Evolutionary conservation across 2,888 invertebrate species (phyloP), one percentile per base, ranked within the genome.

Genomic region (Creontiades dilutus): DNA sequence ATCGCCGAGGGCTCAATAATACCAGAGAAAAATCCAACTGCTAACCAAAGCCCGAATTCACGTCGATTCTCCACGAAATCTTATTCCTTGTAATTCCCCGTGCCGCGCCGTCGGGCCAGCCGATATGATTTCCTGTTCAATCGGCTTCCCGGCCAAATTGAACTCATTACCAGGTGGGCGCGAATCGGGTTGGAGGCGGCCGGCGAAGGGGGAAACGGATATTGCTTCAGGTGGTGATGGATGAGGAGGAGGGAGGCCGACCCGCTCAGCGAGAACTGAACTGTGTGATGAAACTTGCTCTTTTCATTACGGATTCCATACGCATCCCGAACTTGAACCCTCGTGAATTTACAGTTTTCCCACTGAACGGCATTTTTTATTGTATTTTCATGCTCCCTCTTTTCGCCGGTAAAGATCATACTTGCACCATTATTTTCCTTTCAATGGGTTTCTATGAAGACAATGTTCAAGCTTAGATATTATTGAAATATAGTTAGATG

Each of bases 121-220:
- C 88, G 80, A 88, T 88, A 88, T 88, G 88, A 88, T 88, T 88
- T 88, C 88, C 88, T 55, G 88, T 78, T 88, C 88, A 88, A 88
- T 88, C 88, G 78, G 80, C 61, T 88, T 23, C 88, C 52, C 23
- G 52, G 55, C 88, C 88, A 88, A 88, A 88, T 88, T 88, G 88
- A 88, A 88, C 88, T 87, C 87, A 88, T 88, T 88, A 88, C 88
- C 78, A 27, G 88, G 88, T 82, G 52, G 23, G 23, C 47, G 82
- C 23, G 52, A 27, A 27, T 37, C 37, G 37, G 37, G 37, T 37
- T 27, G 52, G 52, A 12, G 27, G 23, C 12, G 52, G 52, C 14
- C 14, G 82, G 52, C 9, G 78, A 16, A 46, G 19, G 47, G 12
- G 47, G 78, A 61, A 55, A 28, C 85, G 85, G 85, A 85, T 85